These are phyloP conservation scores for Chanos chanos DNA, from an alignment of 2,797 vertebrate species.

Conservation along the genomic window DNA sequence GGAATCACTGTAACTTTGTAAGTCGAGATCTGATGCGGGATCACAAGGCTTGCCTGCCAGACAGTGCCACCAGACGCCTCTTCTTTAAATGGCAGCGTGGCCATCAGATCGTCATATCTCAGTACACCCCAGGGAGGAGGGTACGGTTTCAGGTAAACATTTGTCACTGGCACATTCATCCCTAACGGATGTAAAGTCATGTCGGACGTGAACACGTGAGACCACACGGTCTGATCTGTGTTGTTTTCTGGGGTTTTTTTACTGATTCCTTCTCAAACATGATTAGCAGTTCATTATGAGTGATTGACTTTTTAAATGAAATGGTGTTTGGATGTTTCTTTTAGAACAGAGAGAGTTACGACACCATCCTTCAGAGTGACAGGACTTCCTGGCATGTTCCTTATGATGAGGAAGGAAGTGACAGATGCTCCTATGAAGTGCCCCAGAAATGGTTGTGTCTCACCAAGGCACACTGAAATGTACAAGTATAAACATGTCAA, in stretches of 20 bases:
- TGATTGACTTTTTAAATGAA: neutral
- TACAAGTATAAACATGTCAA: neutral
- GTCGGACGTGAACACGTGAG: too few species aligned
- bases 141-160: conserved; percentile 81
- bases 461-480: conserved; percentile 32
- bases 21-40: conserved; percentile 91
- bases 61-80: conserved; percentile 68
- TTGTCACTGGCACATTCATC: neutral
- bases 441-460: conserved; percentile 92
- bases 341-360: conserved; percentile 75
- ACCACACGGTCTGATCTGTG: too few species aligned
- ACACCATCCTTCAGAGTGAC: conserved; percentile 86
- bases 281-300: too few species aligned
- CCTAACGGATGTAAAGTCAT: neutral
- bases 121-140: conserved; percentile 43
- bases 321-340: conserved; percentile 21
- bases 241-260: too few species aligned
- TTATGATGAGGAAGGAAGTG: conserved; percentile 75
- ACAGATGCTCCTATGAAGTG: conserved; percentile 79
- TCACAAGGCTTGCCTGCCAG: conserved; percentile 88
- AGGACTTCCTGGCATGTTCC: conserved; percentile 89
- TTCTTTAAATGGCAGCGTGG: conserved; percentile 98
- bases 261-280: too few species aligned
- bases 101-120: conserved; percentile 78
- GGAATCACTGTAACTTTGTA: conserved; percentile 86